These are phyloP conservation scores for Balaenoptera acutorostrata DNA, from an alignment of 2,113 vertebrate species.

Conservation along the genomic window DNA sequence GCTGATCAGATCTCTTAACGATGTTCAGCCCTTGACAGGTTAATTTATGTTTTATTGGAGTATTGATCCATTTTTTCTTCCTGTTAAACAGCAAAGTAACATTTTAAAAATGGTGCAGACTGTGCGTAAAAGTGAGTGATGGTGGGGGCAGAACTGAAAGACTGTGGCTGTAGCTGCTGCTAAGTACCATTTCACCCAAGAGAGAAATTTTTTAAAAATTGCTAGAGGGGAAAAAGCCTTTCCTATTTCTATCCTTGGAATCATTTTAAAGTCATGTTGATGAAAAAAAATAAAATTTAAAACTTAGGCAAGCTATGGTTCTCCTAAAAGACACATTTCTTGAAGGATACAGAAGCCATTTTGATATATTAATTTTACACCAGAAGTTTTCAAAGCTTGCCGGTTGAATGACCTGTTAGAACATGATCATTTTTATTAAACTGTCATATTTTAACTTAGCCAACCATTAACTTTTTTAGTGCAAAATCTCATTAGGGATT, in stretches of 20 bases:
- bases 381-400: not conserved
- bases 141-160: not conserved
- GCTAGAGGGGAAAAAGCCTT: not conserved
- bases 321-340: not conserved
- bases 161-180: not conserved
- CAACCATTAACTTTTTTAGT: not conserved
- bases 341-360: not conserved
- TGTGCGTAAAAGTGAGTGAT: not conserved
- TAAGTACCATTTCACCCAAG: not conserved
- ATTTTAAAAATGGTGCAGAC: not conserved
- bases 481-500: slow-evolving; percentile 31
- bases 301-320: not conserved
- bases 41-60: not conserved
- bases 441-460: slow-evolving; percentile 39
- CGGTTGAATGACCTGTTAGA: slow-evolving; percentile 27
- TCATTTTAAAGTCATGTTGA: not conserved
- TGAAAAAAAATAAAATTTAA: not conserved
- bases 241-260: not conserved
- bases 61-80: not conserved
- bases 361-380: slow-evolving; percentile 4
- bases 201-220: not conserved
- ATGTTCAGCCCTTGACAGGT: not conserved
- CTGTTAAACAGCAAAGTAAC: not conserved
- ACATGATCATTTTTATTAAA: slow-evolving; percentile 50
- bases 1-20: not conserved